Evolutionary conservation across 2,797 vertebrate genomes (phyloP).

Genomic region (Acipenser ruthenus): DNA sequence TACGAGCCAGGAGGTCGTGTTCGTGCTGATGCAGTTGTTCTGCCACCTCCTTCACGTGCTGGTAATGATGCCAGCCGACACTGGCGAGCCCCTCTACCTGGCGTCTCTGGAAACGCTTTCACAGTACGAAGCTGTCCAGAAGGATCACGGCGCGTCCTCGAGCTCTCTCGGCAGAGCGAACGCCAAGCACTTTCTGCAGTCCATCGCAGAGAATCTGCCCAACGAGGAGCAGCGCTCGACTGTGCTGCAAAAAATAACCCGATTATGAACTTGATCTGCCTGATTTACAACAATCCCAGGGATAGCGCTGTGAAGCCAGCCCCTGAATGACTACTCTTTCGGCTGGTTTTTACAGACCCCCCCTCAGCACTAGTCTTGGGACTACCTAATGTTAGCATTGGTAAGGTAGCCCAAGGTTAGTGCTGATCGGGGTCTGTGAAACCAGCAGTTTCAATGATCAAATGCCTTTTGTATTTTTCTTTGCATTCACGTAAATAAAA

Average conservation of each 20-base stretch:
- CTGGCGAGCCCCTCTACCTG: conserved; percentile 67
- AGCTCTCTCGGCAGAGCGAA: conserved; percentile 66
- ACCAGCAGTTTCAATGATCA: no score
- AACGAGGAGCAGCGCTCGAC: conserved; percentile 64
- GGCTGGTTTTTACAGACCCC: no score
- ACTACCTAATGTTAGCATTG: no score
- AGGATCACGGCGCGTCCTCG: conserved; percentile 52
- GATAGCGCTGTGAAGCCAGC: no score
- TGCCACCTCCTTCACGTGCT: conserved; percentile 88
- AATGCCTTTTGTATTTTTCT: no score
- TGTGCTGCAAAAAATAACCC: conserved; percentile 81
- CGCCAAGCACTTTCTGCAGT: conserved; percentile 76
- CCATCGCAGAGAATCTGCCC: conserved; percentile 66
- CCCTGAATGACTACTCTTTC: no score
- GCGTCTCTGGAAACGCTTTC: conserved; percentile 80
- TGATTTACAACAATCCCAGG: no score
- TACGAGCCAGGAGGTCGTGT: conserved; percentile 65
- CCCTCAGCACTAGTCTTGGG: no score
- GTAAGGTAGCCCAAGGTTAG: no score
- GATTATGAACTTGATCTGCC: conserved; percentile 35
- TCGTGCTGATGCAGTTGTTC: conserved; percentile 83
- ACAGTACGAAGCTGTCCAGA: conserved; percentile 63
- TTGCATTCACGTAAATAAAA: no score
- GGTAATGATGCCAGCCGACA: conserved; percentile 74
- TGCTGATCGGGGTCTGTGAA: no score